These are phyloP conservation scores for Menura novaehollandiae DNA, from an alignment of 2,113 vertebrate genomes.

Conservation along the genomic window DNA sequence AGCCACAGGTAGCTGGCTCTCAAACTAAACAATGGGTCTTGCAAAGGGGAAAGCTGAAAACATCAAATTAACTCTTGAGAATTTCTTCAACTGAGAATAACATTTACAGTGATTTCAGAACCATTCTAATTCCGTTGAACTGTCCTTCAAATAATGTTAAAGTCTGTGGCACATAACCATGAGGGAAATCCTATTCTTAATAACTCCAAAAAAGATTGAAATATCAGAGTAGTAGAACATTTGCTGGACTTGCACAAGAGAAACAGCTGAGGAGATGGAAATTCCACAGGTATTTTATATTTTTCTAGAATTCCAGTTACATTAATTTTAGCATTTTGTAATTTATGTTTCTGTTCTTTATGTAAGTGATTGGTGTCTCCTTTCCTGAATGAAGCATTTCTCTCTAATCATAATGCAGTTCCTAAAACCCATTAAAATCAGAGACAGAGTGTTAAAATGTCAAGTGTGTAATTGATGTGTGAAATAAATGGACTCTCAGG, in stretches of 20 bases:
- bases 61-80: neutral
- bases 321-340: neutral
- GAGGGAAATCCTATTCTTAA: neutral
- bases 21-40: neutral
- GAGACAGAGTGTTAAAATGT: constrained; percentile 45
- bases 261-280: neutral
- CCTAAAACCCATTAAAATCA: constrained; percentile 61
- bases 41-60: neutral
- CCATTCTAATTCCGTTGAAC: neutral
- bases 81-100: neutral
- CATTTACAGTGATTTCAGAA: neutral
- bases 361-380: constrained; percentile 6
- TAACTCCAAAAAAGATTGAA: neutral
- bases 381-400: constrained; percentile 16
- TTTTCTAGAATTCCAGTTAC: neutral
- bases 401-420: constrained; percentile 33
- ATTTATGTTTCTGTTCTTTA: constrained; percentile 40
- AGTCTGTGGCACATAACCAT: neutral
- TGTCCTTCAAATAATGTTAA: neutral
- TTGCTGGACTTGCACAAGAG: neutral
- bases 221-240: neutral
- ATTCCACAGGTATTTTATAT: neutral
- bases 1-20: neutral
- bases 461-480: constrained; percentile 56
- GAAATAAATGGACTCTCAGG: constrained; percentile 48